Evolutionary conservation across 1,140 invertebrate genomes (phyloP), one percentile per base, ranked within the genome.

Genomic region (Phocides pigmalion): DNA sequence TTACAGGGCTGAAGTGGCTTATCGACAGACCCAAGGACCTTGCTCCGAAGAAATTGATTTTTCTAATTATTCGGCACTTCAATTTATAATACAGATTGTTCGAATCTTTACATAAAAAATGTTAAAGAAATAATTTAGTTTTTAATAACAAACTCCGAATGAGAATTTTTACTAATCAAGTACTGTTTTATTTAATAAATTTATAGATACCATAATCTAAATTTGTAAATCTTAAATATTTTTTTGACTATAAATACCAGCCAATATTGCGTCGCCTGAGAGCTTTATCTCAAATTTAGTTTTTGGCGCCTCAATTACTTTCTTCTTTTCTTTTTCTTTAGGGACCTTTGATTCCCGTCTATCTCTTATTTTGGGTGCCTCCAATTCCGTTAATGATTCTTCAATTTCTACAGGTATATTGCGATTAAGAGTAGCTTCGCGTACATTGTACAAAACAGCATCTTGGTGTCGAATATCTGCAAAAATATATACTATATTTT

Each of bases 401-500:
- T 65, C 53, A 39, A 42, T 11, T 64, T 70, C 63, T 20, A 64
- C 35, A 2, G 56, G 16, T 15, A 64, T 9, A 22, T 37, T 49
- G 8, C 32, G 50, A 65, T 62, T 72, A 11, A 84, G 51, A 53
- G 76, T 70, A 2, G 42, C 32, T 56, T 82, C 69, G 44, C 70
- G 64, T 5, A 84, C 70, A 1, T 73, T 54, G 11, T 63, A 54
- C 0, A 84, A 54, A 32, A 76, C 66, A 37, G 73, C 67, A 58
- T 82, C 80, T 71, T 81, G 80, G 17, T 82, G 80, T 47, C 82
- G 66, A 17, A 76, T 59, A 65, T 82, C 79, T 82, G 61, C 1
- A 53, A 62, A 16, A 28, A n/a, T n/a, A n/a, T n/a, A n/a, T n/a
- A n/a, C n/a, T n/a, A n/a, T n/a, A n/a, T n/a, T n/a, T n/a, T n/a